phyloP scores from a whole-genome alignment of 2,888 invertebrate species.

The Autographa pulchrina region DNA sequence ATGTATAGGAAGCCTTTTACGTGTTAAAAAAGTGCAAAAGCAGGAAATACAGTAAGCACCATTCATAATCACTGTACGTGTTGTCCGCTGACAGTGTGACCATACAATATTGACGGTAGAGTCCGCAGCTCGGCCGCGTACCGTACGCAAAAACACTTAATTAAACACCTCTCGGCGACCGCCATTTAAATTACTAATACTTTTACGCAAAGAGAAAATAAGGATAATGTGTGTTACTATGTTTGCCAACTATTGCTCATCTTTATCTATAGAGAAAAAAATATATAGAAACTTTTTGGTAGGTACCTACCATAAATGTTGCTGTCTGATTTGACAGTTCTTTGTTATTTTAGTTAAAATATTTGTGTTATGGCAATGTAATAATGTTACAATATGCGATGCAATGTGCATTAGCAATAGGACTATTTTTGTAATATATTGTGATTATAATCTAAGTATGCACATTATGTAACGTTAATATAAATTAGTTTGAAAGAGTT shows the following conservation, averaged over 20 bases:
- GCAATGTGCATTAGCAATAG: neutral
- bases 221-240: neutral
- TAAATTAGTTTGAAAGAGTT: neutral
- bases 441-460: neutral
- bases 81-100: constrained; percentile 45
- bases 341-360: neutral
- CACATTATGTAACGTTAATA: neutral
- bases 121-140: constrained; percentile 42
- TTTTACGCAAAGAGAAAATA: constrained; percentile 38
- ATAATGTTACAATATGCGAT: neutral
- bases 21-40: too few relatives aligned
- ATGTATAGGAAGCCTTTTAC: too few relatives aligned
- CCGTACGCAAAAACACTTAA: constrained; percentile 65
- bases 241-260: neutral
- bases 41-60: too few relatives aligned
- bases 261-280: too few relatives aligned
- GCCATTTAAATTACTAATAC: constrained; percentile 48
- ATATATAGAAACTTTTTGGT: too few relatives aligned
- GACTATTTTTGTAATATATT: constrained; percentile 3
- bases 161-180: constrained; percentile 61
- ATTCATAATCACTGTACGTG: constrained; percentile 11
- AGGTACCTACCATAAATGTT: neutral
- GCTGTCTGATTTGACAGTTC: too few relatives aligned
- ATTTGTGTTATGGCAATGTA: neutral
- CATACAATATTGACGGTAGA: constrained; percentile 33